These are phyloP conservation scores for Taurulus bubalis DNA, from an alignment of 2,113 vertebrate species.

Conservation along the genomic window DNA sequence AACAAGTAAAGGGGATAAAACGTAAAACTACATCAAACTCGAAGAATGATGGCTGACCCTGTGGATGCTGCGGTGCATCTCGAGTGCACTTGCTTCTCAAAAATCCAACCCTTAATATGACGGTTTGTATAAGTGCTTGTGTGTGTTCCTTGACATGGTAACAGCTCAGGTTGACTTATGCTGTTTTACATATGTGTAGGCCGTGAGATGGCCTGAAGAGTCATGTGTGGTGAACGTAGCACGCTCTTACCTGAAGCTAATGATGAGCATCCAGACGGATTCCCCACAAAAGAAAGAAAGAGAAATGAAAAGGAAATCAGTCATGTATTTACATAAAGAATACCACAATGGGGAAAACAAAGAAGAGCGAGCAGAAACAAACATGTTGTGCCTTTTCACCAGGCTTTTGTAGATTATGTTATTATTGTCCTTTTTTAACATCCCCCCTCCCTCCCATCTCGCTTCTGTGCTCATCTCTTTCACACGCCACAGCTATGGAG, in stretches of 20 bases:
- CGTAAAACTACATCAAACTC: neutral
- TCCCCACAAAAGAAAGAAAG: conserved; percentile 17
- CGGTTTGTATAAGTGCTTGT: neutral
- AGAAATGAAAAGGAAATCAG: conserved; percentile 6
- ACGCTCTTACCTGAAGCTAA: conserved; percentile 78
- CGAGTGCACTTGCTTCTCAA: neutral
- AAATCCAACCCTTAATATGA: neutral
- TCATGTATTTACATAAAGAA: neutral
- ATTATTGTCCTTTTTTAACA: conserved; percentile 12
- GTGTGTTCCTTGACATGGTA: neutral
- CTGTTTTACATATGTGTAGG: neutral
- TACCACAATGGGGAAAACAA: neutral
- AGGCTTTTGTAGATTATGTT: conserved; percentile 6
- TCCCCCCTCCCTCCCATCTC: neutral
- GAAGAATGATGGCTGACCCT: neutral
- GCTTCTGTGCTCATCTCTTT: neutral
- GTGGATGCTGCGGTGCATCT: neutral
- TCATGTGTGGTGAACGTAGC: neutral
- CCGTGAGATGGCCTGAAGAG: conserved; percentile 6
- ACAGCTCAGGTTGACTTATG: neutral
- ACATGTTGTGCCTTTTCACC: conserved; percentile 6
- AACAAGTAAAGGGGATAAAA: conserved; percentile 10
- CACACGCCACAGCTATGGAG: conserved; percentile 8
- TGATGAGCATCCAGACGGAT: conserved; percentile 13
- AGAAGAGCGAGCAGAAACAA: neutral